Conservation (phyloP, 1,140 invertebrate genomes). For the Procambarus virginalis region DNA sequence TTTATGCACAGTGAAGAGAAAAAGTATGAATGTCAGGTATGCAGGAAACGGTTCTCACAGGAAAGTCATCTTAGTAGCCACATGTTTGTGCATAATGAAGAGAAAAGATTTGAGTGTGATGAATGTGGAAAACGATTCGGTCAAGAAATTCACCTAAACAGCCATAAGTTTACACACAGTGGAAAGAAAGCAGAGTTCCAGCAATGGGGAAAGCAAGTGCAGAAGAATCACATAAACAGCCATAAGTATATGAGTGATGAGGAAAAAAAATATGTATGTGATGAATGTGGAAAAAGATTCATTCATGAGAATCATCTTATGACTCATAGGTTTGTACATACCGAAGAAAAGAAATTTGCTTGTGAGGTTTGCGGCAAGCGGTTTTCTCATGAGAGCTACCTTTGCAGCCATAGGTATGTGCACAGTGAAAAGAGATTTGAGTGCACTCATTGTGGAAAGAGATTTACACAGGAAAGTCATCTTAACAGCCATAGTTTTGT, state of each 20-base stretch:
- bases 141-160: conserved; percentile 81
- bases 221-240: conserved; percentile 39
- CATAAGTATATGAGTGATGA: conserved; percentile 45
- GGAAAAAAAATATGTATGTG: conserved; percentile 26
- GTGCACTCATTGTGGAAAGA: conserved; percentile 49
- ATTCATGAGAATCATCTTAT: conserved; percentile 48
- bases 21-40: conserved; percentile 54
- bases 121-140: conserved; percentile 91
- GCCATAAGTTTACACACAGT: conserved; percentile 80
- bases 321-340: conserved; percentile 51
- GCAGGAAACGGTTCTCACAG: conserved; percentile 67
- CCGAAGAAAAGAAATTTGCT: conserved; percentile 48
- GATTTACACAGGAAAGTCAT: conserved; percentile 42
- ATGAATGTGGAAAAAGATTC: conserved; percentile 41
- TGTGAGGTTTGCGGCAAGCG: conserved; percentile 51
- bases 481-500: conserved; percentile 59
- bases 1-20: conserved; percentile 53
- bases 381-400: conserved; percentile 47
- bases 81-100: conserved; percentile 70
- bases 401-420: conserved; percentile 42
- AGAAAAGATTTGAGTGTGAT: conserved; percentile 83
- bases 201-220: conserved; percentile 26
- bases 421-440: conserved; percentile 51
- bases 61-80: conserved; percentile 69
- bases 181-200: conserved; percentile 56